Percentiles rank a stretch among this genome's conserved stretches.
These are phyloP conservation scores for Clusia tigrina DNA, from an alignment of 2,888 invertebrate genomes.

Conservation along the genomic window DNA sequence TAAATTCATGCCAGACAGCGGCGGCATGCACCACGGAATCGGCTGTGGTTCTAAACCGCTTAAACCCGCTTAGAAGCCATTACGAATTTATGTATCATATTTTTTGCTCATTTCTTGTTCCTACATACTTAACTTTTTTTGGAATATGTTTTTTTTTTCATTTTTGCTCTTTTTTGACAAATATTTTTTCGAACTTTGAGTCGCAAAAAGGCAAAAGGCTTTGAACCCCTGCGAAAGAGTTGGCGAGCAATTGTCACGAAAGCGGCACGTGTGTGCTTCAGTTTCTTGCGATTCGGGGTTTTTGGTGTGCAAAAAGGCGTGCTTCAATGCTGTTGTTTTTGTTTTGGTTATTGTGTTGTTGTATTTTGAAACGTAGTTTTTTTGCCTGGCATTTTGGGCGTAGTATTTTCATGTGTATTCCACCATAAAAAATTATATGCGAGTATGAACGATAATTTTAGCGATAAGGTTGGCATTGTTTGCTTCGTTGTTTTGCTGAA, in stretches of 20 bases:
- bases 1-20: no score
- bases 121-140: no score
- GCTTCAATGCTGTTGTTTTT: neutral
- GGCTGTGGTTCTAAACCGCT: no score
- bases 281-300: neutral
- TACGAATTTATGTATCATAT: no score
- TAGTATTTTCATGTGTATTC: conserved; percentile 6
- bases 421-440: neutral
- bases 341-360: neutral
- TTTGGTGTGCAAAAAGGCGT: neutral
- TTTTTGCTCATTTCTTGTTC: no score
- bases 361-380: neutral
- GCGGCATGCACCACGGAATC: no score
- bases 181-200: conserved; percentile 11
- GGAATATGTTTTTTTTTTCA: no score
- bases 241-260: conserved; percentile 51
- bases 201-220: conserved; percentile 24
- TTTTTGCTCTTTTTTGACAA: neutral
- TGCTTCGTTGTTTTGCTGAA: neutral
- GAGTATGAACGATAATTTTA: conserved; percentile 1
- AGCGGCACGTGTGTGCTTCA: conserved; percentile 46
- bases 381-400: conserved; percentile 16
- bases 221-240: conserved; percentile 29
- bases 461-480: conserved; percentile 16
- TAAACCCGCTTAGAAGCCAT: no score